Evolutionary conservation across 2,888 invertebrate genomes (phyloP).

Genomic region (Brachynemurus nebulosus): DNA sequence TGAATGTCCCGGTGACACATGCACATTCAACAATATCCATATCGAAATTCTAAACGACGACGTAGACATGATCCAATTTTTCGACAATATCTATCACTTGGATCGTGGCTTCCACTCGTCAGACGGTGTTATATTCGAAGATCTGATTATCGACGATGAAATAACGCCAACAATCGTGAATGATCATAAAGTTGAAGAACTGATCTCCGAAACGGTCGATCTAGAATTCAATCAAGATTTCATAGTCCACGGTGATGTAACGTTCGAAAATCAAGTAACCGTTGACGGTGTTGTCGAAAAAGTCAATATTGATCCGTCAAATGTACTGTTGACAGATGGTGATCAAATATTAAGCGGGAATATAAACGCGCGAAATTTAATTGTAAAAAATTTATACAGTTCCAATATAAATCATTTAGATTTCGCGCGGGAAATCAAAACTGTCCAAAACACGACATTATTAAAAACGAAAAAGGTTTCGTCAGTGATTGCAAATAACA

Average conservation of each 20-base stretch:
- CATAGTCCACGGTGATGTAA: constrained; percentile 24
- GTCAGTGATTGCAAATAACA: constrained; percentile 28
- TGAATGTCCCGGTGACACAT: constrained; percentile 8
- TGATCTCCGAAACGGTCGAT: constrained; percentile 22
- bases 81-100: constrained; percentile 23
- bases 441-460: constrained; percentile 13
- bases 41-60: constrained; percentile 22
- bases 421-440: constrained; percentile 14
- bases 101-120: constrained; percentile 21
- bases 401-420: constrained; percentile 23
- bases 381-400: constrained; percentile 20
- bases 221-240: constrained; percentile 20
- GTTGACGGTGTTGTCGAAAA: constrained; percentile 24
- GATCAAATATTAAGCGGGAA: constrained; percentile 28
- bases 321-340: constrained; percentile 24
- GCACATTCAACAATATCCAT: constrained; percentile 21
- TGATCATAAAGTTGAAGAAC: constrained; percentile 18
- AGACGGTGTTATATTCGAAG: constrained; percentile 22
- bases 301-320: constrained; percentile 22
- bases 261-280: constrained; percentile 21
- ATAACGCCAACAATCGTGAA: constrained; percentile 24
- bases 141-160: constrained; percentile 23
- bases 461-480: constrained; percentile 12
- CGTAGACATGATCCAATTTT: constrained; percentile 19
- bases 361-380: constrained; percentile 20